A percentile compares a stretch with the other conserved stretches of the same genome.
phyloP scores from a whole-genome alignment of 1,140 invertebrate species.

The Caenorhabditis brenneri region DNA sequence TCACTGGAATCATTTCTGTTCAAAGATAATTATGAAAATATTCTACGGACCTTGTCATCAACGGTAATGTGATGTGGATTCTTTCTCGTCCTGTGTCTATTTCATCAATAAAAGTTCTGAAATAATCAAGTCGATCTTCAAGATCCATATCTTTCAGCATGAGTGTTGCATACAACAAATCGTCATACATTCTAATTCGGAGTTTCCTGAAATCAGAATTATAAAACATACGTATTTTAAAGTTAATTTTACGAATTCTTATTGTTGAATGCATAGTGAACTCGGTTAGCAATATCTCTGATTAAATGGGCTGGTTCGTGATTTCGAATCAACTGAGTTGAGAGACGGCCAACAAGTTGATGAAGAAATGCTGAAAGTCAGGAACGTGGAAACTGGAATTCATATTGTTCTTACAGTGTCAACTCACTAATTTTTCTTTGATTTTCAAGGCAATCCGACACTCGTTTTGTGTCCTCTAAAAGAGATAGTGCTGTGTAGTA shows the following conservation, averaged over 20 bases:
- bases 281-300: constrained; percentile 10
- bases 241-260: neutral
- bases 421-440: constrained; percentile 1
- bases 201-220: neutral
- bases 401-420: neutral
- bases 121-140: neutral
- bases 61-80: neutral
- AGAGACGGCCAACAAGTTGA: neutral
- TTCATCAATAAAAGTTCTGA: constrained; percentile 11
- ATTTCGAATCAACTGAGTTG: neutral
- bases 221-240: no score
- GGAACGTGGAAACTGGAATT: neutral
- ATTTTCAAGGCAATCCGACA: constrained; percentile 17
- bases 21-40: no score
- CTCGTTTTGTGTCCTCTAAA: constrained; percentile 9
- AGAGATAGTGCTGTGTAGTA: constrained; percentile 6
- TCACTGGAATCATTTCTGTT: neutral
- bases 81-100: constrained; percentile 4
- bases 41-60: constrained; percentile 15
- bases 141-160: constrained; percentile 34
- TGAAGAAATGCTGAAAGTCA: neutral
- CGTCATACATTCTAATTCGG: constrained; percentile 7
- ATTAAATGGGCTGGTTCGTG: neutral
- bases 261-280: constrained; percentile 10
- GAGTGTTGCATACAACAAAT: neutral